Evolutionary conservation across 2,888 invertebrate species (phyloP).

Genomic region (Spodoptera exigua): DNA sequence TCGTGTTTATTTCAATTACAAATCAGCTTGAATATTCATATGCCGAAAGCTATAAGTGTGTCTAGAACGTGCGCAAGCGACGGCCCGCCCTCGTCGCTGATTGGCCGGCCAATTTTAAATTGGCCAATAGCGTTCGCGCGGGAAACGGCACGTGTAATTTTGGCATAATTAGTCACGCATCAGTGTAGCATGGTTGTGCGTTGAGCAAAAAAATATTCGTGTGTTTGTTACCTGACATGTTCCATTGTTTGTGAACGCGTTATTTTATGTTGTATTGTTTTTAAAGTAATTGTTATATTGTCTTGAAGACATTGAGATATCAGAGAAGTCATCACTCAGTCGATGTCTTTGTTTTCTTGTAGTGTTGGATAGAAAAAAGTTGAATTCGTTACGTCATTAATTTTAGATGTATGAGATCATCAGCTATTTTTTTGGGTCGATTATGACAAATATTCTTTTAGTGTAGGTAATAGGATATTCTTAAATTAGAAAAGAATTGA

Average conservation of each 20-base stretch:
- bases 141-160: conserved; percentile 81
- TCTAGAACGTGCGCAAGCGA: conserved; percentile 82
- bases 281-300: conserved; percentile 47
- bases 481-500: no score
- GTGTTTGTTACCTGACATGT: conserved; percentile 50
- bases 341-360: conserved; percentile 8
- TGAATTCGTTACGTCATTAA: conserved; percentile 11
- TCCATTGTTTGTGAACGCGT: conserved; percentile 54
- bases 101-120: conserved; percentile 81
- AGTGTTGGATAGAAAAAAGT: background rate
- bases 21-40: conserved; percentile 80
- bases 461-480: no score
- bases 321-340: conserved; percentile 20
- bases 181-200: conserved; percentile 68
- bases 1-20: conserved; percentile 59
- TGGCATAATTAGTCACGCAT: conserved; percentile 88
- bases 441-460: no score
- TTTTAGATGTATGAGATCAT: background rate
- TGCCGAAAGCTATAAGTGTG: conserved; percentile 64
- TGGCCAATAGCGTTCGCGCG: conserved; percentile 77
- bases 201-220: conserved; percentile 51
- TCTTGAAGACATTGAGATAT: conserved; percentile 45
- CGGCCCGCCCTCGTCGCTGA: conserved; percentile 80
- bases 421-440: no score
- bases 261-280: conserved; percentile 48